Evolutionary conservation across 2,888 invertebrate genomes (phyloP), one percentile per base, ranked within the genome.

Genomic region (Linnaemya tessellans): DNA sequence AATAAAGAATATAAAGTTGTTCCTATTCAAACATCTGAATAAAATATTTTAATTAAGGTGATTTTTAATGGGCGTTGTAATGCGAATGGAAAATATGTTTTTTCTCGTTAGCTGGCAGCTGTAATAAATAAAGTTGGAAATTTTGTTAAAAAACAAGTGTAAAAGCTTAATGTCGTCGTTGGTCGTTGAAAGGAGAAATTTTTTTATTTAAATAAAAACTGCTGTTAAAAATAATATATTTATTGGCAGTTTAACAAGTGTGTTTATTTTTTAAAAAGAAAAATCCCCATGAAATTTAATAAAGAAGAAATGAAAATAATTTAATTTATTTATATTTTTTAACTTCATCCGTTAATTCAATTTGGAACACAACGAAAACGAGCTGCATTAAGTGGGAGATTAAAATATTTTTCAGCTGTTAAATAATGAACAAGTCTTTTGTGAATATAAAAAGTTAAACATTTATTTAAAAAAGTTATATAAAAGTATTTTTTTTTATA

Each of bases 131-230:
- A 10, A 38, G 9, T 62, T 41, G 8, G 8, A 41, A 41, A 38
- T 38, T 62, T 20, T 35, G 7, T 11, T n/a, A 7, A 49, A 49
- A 20, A n/a, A 18, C 30, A 67, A 49, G n/a, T 67, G 18, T n/a
- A n/a, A n/a, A 30, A 49, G 25, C 51, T 10, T 30, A 11, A 10
- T 46, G 3, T 13, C 20, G 7, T 2, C 22, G 7, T 2, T 38
- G 25, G 18, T 3, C 5, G n/a, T 18, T 18, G 18, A 73, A 62
- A 60, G n/a, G 60, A 73, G 73, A 73, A 62, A 73, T 49, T 62
- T 35, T 62, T 35, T 49, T 62, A 30, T 49, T 22, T 22, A 51
- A 64, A 54, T 25, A 49, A 30, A 30, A 51, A 49, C 11, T 35
- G 20, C n/a, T 11, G 51, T 41, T 41, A 64, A 64, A 74, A 54